Conservation (phyloP, 2,113 vertebrate genomes). For the Porphyrio hochstetteri region DNA sequence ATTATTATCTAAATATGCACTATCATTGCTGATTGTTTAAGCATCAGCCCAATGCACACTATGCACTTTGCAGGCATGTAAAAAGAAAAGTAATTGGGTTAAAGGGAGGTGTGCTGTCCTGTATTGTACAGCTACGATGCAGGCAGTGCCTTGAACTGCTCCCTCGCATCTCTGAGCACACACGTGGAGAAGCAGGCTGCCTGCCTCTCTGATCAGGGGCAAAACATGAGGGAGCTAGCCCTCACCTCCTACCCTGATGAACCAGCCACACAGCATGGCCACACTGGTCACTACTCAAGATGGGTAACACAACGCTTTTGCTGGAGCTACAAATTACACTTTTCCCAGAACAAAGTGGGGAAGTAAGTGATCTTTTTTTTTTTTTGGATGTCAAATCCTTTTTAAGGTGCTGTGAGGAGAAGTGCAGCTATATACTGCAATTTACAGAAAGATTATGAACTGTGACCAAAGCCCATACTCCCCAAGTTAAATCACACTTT, state of each 20-base stretch:
- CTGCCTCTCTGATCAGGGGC: background rate
- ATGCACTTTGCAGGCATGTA: background rate
- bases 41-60: background rate
- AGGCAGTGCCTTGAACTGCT: background rate
- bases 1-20: background rate
- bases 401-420: background rate
- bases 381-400: background rate
- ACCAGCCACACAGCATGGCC: background rate
- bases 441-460: background rate
- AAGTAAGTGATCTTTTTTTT: background rate
- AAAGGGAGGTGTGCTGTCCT: background rate
- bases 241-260: background rate
- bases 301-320: background rate
- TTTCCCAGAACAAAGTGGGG: background rate
- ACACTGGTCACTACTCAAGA: background rate
- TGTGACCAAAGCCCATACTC: background rate
- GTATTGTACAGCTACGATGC: too few relatives aligned
- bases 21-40: background rate
- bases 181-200: accelerated
- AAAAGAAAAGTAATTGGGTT: background rate
- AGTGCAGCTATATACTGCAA: background rate
- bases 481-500: background rate
- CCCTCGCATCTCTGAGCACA: background rate
- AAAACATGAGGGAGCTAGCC: background rate
- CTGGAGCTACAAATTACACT: background rate